Percentiles rank a stretch among this genome's conserved stretches.
These are phyloP conservation scores for Phenganax stokvisi DNA, from an alignment of 92 coral and sea anemone genomes.

Conservation along the genomic window DNA sequence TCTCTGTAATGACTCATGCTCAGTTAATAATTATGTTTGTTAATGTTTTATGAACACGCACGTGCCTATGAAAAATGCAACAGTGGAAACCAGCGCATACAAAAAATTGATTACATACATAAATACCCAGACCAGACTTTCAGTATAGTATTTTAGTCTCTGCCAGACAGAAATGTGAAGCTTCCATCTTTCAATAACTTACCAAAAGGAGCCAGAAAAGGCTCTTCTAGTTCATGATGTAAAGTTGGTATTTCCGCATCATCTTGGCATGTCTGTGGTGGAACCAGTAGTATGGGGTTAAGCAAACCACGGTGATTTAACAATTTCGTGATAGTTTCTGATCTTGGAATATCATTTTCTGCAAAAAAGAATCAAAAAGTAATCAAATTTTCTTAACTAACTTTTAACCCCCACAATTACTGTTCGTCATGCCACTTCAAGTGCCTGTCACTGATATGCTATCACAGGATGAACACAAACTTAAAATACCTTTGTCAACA, in stretches of 20 bases:
- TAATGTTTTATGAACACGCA: too few species aligned
- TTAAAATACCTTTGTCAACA: slow-evolving; percentile 57
- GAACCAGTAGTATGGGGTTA: slow-evolving; percentile 4
- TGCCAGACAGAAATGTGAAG: too few species aligned
- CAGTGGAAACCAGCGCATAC: too few species aligned
- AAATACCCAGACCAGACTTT: too few species aligned
- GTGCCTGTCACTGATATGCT: background rate
- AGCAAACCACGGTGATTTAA: slow-evolving; percentile 9
- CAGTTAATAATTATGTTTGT: too few species aligned
- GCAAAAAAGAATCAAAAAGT: background rate
- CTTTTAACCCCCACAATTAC: too few species aligned
- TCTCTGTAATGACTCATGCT: too few species aligned
- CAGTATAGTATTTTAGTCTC: too few species aligned
- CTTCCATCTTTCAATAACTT: background rate
- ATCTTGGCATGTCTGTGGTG: slow-evolving; percentile 20
- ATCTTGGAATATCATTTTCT: slow-evolving; percentile 29
- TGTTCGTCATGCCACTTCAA: too few species aligned
- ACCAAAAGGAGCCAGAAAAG: slow-evolving; percentile 16
- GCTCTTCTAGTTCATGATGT: slow-evolving; percentile 7
- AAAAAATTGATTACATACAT: too few species aligned
- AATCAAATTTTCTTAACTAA: background rate
- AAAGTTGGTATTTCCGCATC: background rate
- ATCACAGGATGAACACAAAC: background rate
- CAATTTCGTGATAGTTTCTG: slow-evolving; percentile 13
- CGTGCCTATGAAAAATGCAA: too few species aligned